Evolutionary conservation across 2,113 vertebrate species (phyloP).

Genomic region (Channa argus): DNA sequence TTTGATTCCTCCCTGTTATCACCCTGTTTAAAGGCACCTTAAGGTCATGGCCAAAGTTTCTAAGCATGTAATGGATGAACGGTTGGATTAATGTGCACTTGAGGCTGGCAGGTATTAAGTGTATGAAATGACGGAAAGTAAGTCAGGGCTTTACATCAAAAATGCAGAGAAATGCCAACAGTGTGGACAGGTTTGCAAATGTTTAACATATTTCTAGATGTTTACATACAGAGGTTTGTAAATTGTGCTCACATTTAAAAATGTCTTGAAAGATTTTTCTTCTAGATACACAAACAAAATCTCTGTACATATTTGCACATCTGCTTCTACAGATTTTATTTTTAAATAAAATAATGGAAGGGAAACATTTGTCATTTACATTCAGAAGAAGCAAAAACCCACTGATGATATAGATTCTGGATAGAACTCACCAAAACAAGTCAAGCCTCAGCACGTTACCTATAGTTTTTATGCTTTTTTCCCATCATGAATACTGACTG

Average conservation of each 20-base stretch:
- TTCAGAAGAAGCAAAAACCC: no score
- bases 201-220: no score
- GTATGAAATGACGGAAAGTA: neutral
- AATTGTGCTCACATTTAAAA: no score
- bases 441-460: no score
- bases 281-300: neutral
- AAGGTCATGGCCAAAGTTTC: neutral
- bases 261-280: neutral
- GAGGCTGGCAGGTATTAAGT: neutral
- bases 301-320: neutral
- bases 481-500: no score
- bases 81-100: neutral
- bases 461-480: no score
- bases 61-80: neutral
- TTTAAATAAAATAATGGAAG: no score
- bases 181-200: no score
- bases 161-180: no score
- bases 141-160: neutral
- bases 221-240: no score
- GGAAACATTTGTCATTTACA: no score
- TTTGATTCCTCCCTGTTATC: neutral
- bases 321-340: neutral
- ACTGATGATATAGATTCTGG: constrained; percentile 2
- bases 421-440: neutral
- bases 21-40: neutral